Percentiles rank a stretch among this genome's conserved stretches.
These are phyloP conservation scores for Diachasmimorpha longicaudata DNA, from an alignment of 1,140 invertebrate genomes.

Conservation along the genomic window DNA sequence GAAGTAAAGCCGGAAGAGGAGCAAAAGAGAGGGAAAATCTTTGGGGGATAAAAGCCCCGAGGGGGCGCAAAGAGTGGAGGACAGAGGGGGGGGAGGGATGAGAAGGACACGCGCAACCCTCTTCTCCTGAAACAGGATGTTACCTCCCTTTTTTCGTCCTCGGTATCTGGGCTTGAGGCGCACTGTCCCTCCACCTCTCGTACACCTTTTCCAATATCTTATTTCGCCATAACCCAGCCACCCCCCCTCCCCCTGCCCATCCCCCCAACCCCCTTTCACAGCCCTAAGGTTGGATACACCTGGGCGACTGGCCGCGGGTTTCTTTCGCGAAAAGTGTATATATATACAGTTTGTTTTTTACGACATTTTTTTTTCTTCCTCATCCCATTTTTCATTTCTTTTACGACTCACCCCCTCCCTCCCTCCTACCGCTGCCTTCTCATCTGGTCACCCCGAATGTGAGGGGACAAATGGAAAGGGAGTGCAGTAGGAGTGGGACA, in stretches of 20 bases:
- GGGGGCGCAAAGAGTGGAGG: too few relatives aligned
- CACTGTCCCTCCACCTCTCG: constrained; percentile 10
- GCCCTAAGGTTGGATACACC: constrained; percentile 5
- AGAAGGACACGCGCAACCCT: constrained; percentile 11
- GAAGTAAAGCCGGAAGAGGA: constrained; percentile 32
- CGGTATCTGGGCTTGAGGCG: constrained; percentile 13
- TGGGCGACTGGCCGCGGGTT: constrained; percentile 15
- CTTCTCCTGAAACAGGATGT: constrained; percentile 3
- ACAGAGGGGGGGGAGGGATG: not conserved
- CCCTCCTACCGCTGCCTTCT: too few relatives aligned
- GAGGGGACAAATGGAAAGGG: constrained; percentile 1
- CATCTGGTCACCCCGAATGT: constrained; percentile 31
- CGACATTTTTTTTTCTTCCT: not conserved
- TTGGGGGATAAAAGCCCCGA: not conserved
- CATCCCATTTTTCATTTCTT: not conserved
- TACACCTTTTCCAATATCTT: constrained; percentile 48
- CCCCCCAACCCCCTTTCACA: constrained; percentile 19
- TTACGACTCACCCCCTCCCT: not conserved
- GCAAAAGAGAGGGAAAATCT: not conserved
- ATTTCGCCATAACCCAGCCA: constrained; percentile 45
- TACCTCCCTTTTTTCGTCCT: constrained; percentile 23
- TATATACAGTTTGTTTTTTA: not conserved
- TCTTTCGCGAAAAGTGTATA: not conserved
- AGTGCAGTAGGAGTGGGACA: constrained; percentile 2
- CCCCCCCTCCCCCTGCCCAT: not conserved